Conservation (phyloP, 2,888 invertebrate species). For the Hirtodrosophila duncani region DNA sequence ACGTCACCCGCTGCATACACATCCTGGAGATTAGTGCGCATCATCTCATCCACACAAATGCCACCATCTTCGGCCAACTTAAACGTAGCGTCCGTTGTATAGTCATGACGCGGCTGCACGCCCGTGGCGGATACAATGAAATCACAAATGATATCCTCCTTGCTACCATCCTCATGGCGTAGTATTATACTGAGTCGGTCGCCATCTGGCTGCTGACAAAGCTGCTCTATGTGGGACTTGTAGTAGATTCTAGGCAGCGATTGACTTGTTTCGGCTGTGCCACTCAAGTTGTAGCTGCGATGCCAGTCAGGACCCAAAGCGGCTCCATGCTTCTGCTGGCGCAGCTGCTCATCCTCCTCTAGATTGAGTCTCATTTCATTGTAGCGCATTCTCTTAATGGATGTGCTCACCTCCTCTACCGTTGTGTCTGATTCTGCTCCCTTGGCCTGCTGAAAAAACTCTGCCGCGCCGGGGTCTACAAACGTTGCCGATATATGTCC, state of each 20-base stretch:
- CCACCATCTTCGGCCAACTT: slow-evolving; percentile 86
- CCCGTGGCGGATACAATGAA: slow-evolving; percentile 97
- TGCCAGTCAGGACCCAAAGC: slow-evolving; percentile 99
- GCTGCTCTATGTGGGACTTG: slow-evolving; percentile 79
- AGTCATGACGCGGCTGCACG: slow-evolving; percentile 85
- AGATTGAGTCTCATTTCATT: slow-evolving; percentile 79
- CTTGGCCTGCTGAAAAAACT: slow-evolving; percentile 84
- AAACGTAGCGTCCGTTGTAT: slow-evolving; percentile 80
- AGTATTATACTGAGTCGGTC: slow-evolving; percentile 86
- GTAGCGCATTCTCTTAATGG: slow-evolving; percentile 84
- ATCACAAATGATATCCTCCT: slow-evolving; percentile 86
- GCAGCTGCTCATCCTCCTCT: neutral
- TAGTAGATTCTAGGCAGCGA: slow-evolving; percentile 81
- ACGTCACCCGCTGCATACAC: slow-evolving; percentile 98
- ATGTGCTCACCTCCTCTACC: slow-evolving; percentile 38
- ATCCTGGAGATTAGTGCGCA: slow-evolving; percentile 87
- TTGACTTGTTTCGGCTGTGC: neutral
- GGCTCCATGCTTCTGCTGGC: slow-evolving; percentile 84
- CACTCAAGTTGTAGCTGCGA: slow-evolving; percentile 81
- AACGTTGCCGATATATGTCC: slow-evolving; percentile 95
- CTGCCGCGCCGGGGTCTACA: slow-evolving; percentile 96
- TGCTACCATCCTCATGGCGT: slow-evolving; percentile 79
- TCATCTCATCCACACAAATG: slow-evolving; percentile 88
- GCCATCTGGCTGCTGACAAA: slow-evolving; percentile 27
- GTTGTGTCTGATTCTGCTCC: slow-evolving; percentile 7